Percentiles rank a stretch among this genome's conserved stretches.
Conservation (phyloP, 1,140 invertebrate species). For the Lordiphosa stackelbergi region DNA sequence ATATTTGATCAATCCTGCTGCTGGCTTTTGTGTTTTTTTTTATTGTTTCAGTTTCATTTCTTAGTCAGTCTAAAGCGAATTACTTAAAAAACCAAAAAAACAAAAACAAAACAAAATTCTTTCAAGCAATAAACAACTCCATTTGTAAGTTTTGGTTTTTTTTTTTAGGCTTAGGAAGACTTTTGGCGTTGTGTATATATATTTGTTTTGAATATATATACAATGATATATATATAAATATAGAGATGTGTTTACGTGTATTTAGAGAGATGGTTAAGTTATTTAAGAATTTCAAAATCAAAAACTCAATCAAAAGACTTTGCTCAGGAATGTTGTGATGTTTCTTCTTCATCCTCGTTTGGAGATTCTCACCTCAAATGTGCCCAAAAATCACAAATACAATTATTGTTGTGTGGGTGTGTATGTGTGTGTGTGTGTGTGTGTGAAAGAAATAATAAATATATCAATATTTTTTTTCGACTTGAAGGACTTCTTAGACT, state of each 20-base stretch:
- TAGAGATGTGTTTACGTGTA: conserved; percentile 26
- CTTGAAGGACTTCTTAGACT: conserved; percentile 48
- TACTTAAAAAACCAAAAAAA: conserved; percentile 18
- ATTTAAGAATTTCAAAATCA: conserved; percentile 48
- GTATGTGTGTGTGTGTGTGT: conserved; percentile 20
- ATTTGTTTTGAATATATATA: conserved; percentile 32
- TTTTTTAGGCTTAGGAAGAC: conserved; percentile 68
- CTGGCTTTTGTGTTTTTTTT: conserved; percentile 17
- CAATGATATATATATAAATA: conserved; percentile 25
- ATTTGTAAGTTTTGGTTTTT: conserved; percentile 16
- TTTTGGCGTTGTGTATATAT: conserved; percentile 65
- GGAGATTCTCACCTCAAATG: conserved; percentile 26
- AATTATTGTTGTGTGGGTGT: conserved; percentile 41
- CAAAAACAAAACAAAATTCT: conserved; percentile 12
- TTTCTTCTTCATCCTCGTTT: conserved; percentile 19
- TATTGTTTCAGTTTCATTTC: conserved; percentile 50
- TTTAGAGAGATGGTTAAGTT: conserved; percentile 25
- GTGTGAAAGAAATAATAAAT: conserved; percentile 46
- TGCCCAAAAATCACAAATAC: conserved; percentile 63
- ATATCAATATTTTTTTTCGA: conserved; percentile 19
- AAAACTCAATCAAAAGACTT: conserved; percentile 46
- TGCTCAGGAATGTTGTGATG: conserved; percentile 60
- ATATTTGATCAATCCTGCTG: conserved; percentile 31
- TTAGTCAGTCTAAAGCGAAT: conserved; percentile 63
- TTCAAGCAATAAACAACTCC: no score